Conservation (phyloP, 2,113 vertebrate genomes). For the Ondatra zibethicus region DNA sequence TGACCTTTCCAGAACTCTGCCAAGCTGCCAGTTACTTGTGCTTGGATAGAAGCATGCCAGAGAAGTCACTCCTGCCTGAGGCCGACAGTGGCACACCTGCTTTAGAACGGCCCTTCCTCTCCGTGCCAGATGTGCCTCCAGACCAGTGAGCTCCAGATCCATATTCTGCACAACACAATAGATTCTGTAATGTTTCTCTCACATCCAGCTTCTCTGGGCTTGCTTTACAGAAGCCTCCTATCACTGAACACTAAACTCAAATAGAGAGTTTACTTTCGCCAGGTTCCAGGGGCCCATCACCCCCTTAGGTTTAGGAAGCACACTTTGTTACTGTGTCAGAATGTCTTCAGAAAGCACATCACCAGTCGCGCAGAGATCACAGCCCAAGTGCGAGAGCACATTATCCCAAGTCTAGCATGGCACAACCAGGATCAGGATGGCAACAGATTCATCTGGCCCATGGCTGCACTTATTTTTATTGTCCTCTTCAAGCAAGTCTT, state of each 20-base stretch:
- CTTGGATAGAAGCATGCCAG: background rate
- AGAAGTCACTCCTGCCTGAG: background rate
- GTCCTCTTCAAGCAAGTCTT: background rate
- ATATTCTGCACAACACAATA: background rate
- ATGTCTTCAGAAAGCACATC: background rate
- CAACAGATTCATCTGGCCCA: conserved; percentile 8
- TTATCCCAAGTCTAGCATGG: background rate
- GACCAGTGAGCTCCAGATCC: background rate
- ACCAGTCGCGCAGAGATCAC: background rate
- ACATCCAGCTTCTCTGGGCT: background rate
- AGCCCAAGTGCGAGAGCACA: background rate
- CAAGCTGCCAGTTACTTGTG: background rate
- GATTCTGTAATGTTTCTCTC: background rate
- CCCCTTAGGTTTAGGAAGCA: background rate
- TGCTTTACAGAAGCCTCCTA: background rate
- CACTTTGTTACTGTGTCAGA: background rate
- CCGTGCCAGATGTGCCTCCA: background rate
- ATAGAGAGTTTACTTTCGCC: background rate
- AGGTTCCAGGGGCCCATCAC: background rate
- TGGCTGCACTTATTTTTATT: background rate
- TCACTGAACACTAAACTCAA: background rate
- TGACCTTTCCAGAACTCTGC: background rate
- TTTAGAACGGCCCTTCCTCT: background rate
- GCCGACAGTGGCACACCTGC: background rate
- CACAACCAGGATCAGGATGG: background rate